phyloP scores from a whole-genome alignment of 1,140 invertebrate genomes.

The Carposina sasakii region DNA sequence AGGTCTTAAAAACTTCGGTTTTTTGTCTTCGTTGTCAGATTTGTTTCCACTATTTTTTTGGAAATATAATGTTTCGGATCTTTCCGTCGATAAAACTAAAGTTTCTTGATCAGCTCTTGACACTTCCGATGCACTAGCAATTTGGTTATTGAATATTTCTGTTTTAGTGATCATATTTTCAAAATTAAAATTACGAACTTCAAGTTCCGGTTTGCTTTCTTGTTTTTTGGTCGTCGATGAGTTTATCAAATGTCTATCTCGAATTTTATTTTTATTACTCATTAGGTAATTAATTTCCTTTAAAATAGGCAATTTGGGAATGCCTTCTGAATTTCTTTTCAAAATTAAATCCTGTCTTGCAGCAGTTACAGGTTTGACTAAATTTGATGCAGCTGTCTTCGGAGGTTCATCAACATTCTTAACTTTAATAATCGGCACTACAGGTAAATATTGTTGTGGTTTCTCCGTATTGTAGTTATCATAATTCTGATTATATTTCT shows the following conservation, averaged over 20 bases:
- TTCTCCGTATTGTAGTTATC: slow-evolving; percentile 31
- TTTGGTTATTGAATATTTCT: slow-evolving; percentile 70
- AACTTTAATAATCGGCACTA: slow-evolving; percentile 55
- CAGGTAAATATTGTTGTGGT: slow-evolving; percentile 29
- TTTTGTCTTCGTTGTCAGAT: slow-evolving; percentile 46
- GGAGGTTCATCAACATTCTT: slow-evolving; percentile 54
- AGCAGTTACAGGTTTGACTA: slow-evolving; percentile 19
- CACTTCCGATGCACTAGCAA: slow-evolving; percentile 53
- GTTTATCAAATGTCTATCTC: no score
- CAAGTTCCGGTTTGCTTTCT: slow-evolving; percentile 48
- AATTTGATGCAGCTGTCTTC: slow-evolving; percentile 30
- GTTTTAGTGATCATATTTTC: slow-evolving; percentile 72
- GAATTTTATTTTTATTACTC: slow-evolving; percentile 39
- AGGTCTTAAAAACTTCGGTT: slow-evolving; percentile 83
- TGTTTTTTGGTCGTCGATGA: slow-evolving; percentile 29
- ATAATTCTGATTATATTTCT: slow-evolving; percentile 35
- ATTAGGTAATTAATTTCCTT: slow-evolving; percentile 44
- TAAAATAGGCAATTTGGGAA: slow-evolving; percentile 35
- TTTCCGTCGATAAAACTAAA: slow-evolving; percentile 32
- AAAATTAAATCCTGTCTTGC: slow-evolving; percentile 37
- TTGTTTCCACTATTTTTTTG: slow-evolving; percentile 52
- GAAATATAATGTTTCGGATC: slow-evolving; percentile 68
- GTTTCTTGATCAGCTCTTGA: slow-evolving; percentile 52
- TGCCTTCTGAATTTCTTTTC: slow-evolving; percentile 51
- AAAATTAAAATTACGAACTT: slow-evolving; percentile 73